Percentiles rank a stretch among this genome's conserved stretches.
phyloP scores from a whole-genome alignment of 1,140 invertebrate genomes.

The Halotydeus destructor region DNA sequence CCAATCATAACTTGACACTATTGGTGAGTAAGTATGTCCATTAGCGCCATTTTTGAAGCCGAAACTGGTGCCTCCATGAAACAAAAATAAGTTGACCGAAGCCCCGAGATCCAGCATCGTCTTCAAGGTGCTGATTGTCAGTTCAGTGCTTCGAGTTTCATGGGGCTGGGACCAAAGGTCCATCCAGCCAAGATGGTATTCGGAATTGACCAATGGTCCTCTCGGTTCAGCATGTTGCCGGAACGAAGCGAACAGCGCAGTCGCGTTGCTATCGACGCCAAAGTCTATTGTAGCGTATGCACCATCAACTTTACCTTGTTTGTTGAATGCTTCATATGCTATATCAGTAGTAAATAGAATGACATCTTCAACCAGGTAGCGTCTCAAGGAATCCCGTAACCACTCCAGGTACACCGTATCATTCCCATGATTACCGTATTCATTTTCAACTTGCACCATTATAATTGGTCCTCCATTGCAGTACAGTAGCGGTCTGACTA shows the following conservation, averaged over 20 bases:
- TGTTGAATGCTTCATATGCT: too few relatives aligned
- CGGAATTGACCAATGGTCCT: slow-evolving; percentile 63
- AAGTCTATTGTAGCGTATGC: slow-evolving; percentile 54
- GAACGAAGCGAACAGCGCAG: slow-evolving; percentile 21
- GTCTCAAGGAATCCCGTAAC: slow-evolving; percentile 8
- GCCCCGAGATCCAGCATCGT: slow-evolving; percentile 19
- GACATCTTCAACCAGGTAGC: slow-evolving; percentile 11
- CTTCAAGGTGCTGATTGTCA: slow-evolving; percentile 15
- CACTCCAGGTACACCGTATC: slow-evolving; percentile 13
- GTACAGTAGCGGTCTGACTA: slow-evolving; percentile 25
- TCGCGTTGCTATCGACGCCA: slow-evolving; percentile 25
- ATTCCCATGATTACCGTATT: slow-evolving; percentile 20
- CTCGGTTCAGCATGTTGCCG: slow-evolving; percentile 26
- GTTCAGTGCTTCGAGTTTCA: slow-evolving; percentile 10
- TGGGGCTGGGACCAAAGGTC: slow-evolving; percentile 33
- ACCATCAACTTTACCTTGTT: slow-evolving; percentile 38
- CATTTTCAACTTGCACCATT: slow-evolving; percentile 23
- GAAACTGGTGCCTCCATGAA: slow-evolving; percentile 14
- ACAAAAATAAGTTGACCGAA: slow-evolving; percentile 22
- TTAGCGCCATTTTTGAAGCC: slow-evolving; percentile 14
- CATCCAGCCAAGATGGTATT: slow-evolving; percentile 64
- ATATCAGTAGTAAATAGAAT: slow-evolving; percentile 17
- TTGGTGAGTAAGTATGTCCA: slow-evolving; percentile 1
- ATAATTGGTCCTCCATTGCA: slow-evolving; percentile 26
- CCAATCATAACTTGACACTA: slow-evolving; percentile 29